phyloP scores from a whole-genome alignment of 2,113 vertebrate genomes.

The Tragelaphus strepsiceros region DNA sequence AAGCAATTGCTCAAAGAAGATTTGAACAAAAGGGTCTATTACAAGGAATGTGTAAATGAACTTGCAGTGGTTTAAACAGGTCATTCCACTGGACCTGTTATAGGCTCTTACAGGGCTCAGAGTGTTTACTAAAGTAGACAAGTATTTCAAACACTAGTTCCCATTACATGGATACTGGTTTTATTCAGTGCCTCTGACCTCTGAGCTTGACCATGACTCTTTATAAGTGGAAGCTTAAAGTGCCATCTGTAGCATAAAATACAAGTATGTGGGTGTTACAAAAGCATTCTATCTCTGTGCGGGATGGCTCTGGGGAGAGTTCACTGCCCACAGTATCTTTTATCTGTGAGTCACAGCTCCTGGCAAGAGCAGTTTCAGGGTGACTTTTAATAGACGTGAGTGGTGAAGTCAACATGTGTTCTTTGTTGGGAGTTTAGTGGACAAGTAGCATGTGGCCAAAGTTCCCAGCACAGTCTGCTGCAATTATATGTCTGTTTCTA shows the following conservation, averaged over 20 bases:
- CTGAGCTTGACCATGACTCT: constrained; percentile 31
- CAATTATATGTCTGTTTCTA: background rate
- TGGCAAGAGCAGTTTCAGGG: background rate
- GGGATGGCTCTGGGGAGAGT: background rate
- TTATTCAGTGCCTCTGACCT: constrained; percentile 35
- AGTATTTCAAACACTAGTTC: constrained; percentile 6
- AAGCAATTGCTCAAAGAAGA: constrained; percentile 23
- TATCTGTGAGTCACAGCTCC: background rate
- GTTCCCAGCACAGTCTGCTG: background rate
- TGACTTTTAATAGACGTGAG: background rate
- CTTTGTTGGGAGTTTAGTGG: background rate
- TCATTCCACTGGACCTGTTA: background rate
- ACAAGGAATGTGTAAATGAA: background rate
- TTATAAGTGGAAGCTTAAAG: constrained; percentile 40
- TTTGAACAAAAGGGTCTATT: background rate
- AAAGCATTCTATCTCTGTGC: background rate
- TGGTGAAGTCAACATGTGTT: background rate
- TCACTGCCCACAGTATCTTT: background rate
- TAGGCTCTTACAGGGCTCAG: background rate
- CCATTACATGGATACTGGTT: constrained; percentile 15
- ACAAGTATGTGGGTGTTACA: background rate
- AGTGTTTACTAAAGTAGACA: background rate
- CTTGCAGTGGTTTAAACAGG: background rate
- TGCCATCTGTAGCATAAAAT: constrained; percentile 12
- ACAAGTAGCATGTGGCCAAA: background rate